Base-by-base conservation (phyloP, 2,113 vertebrate species). In the Odocoileus hemionus region DNA sequence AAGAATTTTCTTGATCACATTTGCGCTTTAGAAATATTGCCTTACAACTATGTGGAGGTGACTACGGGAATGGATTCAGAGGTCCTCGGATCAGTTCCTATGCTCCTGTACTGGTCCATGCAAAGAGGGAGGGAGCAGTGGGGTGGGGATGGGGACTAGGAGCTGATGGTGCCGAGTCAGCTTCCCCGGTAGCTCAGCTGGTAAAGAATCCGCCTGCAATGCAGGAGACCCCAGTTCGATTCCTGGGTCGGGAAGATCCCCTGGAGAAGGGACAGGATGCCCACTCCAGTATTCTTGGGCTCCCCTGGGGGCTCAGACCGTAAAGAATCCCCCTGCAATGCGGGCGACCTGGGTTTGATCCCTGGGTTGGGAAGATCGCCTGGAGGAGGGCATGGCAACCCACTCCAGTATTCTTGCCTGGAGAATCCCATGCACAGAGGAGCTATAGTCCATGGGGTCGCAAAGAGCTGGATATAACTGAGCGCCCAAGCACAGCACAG, bases 11-110 rank as follows among this genome's bases (percentile, higher is more conserved):
- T 30, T 92, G 25, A 55, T 84, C 21, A 84, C 12, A 79, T 92
- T 14, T 86, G 70, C 96, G 57, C 83, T 94, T 50, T 89, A 86
- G 78, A 92, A 96, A 83, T 64, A 57, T 0, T 87, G 11, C 36
- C 25, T 82, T 79, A 43, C 17, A 52, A 13, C 43, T 67, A 9
- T 54, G 1, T 78, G 15, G 52, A 85, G 58, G 50, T 1, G 11
- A 21, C 2, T 28, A 43, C 85, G 16, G 15, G 28, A 33, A 6
- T 33, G 28, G 54, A 60, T 50, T 47, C 89, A 47, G 70, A 92
- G 36, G 80, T 17, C 33, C 78, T 9, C 55, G 25, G 14, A 30
- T 13, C 12, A 55, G 14, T 45, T 47, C 14, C 64, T 84, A 1
- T 47, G n/a, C 10, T 50, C 21, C n/a, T 43, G 1, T 13, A 6